Evolutionary conservation across 2,888 invertebrate species (phyloP).

Genomic region (Cephus sareptanus): DNA sequence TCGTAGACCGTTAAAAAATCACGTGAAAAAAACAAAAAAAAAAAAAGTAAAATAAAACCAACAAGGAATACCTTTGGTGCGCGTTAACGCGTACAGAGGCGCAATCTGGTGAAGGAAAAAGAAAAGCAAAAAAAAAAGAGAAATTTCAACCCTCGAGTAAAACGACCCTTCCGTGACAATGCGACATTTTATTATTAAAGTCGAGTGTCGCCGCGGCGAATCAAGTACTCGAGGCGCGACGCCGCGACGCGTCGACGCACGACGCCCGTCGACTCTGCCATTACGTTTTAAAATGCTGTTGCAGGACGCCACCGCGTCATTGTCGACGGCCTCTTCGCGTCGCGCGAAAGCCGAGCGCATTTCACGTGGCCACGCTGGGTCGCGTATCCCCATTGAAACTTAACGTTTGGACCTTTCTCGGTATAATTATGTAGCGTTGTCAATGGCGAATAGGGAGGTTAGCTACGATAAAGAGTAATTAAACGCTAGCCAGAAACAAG

Average conservation of each 20-base stretch:
- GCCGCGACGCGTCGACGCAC: neutral
- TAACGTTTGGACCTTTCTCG: neutral
- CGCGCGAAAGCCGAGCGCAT: neutral
- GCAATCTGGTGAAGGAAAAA: neutral
- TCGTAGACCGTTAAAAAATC: neutral
- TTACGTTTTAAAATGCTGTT: neutral
- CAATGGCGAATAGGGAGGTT: neutral
- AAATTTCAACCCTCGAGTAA: slow-evolving; percentile 33
- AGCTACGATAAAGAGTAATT: neutral
- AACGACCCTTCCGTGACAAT: slow-evolving; percentile 49
- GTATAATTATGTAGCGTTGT: neutral
- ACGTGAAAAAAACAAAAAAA: neutral
- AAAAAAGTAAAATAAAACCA: neutral
- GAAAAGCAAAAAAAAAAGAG: neutral
- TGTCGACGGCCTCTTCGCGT: neutral
- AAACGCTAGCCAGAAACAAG: neutral
- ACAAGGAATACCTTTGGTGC: neutral
- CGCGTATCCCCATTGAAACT: neutral
- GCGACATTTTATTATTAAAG: slow-evolving; percentile 55
- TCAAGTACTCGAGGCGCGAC: slow-evolving; percentile 6
- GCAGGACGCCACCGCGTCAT: neutral
- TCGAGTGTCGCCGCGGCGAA: slow-evolving; percentile 25
- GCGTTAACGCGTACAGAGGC: neutral
- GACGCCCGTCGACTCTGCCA: neutral
- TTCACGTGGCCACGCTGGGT: neutral